These are phyloP conservation scores for Geopemphigus sp. DNA, from an alignment of 1,140 invertebrate genomes.

Conservation along the genomic window DNA sequence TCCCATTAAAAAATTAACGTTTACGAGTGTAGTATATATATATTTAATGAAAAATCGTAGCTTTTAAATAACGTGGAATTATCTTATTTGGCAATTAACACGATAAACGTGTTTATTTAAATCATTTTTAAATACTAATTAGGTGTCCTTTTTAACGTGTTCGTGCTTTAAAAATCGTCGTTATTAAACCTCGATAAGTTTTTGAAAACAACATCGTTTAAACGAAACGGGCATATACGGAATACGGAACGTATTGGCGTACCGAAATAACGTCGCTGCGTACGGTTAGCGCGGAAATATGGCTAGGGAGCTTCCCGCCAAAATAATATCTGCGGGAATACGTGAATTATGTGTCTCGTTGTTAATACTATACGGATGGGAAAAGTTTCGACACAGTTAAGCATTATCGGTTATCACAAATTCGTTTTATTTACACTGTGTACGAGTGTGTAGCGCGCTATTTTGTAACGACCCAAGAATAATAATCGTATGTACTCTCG, in stretches of 20 bases:
- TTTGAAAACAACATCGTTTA: background rate
- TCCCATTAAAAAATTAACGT: too few relatives aligned
- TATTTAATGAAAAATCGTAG: too few relatives aligned
- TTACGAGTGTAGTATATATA: too few relatives aligned
- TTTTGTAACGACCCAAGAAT: too few relatives aligned
- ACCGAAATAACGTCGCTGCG: background rate
- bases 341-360: background rate
- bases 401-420: too few relatives aligned
- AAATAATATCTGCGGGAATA: constrained; percentile 4
- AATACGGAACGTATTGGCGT: background rate
- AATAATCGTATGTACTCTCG: too few relatives aligned
- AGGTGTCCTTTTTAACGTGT: background rate
- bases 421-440: too few relatives aligned
- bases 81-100: constrained; percentile 8
- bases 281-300: background rate
- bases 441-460: too few relatives aligned
- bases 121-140: constrained; percentile 4
- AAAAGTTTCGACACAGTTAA: too few relatives aligned
- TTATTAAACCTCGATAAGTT: constrained; percentile 5
- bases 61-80: background rate
- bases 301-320: background rate
- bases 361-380: too few relatives aligned
- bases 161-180: background rate
- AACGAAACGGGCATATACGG: background rate
- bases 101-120: background rate